Percentiles rank a stretch among this genome's conserved stretches.
phyloP scores from a whole-genome alignment of 2,888 invertebrate species.

The Odontomyia ornata region DNA sequence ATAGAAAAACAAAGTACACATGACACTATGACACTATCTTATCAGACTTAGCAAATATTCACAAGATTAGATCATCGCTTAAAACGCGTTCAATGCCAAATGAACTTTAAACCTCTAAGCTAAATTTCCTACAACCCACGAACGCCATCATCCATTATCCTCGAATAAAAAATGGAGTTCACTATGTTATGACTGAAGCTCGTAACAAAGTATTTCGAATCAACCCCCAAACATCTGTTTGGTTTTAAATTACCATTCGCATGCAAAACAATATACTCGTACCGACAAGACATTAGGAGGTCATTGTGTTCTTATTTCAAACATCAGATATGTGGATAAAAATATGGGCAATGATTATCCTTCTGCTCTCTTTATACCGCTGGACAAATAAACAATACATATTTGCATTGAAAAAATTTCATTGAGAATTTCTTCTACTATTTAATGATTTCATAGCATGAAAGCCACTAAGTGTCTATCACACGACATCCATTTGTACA shows the following conservation, averaged over 20 bases:
- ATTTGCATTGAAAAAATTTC: not conserved
- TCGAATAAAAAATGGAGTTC: no score
- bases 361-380: not conserved
- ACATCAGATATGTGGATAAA: not conserved
- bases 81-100: no score
- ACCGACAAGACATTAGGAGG: not conserved
- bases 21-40: no score
- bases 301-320: not conserved
- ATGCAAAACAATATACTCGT: conserved; percentile 6
- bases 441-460: not conserved
- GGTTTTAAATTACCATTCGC: conserved; percentile 3
- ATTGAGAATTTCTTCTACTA: not conserved
- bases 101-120: no score
- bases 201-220: no score
- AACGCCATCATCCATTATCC: no score
- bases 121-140: no score
- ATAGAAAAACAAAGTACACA: no score
- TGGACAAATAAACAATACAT: not conserved
- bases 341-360: not conserved
- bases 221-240: not conserved
- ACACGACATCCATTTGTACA: not conserved
- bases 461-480: not conserved
- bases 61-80: no score
- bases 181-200: no score
- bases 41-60: no score